Conservation (phyloP, 2,113 vertebrate genomes). For the Malurus elegans region DNA sequence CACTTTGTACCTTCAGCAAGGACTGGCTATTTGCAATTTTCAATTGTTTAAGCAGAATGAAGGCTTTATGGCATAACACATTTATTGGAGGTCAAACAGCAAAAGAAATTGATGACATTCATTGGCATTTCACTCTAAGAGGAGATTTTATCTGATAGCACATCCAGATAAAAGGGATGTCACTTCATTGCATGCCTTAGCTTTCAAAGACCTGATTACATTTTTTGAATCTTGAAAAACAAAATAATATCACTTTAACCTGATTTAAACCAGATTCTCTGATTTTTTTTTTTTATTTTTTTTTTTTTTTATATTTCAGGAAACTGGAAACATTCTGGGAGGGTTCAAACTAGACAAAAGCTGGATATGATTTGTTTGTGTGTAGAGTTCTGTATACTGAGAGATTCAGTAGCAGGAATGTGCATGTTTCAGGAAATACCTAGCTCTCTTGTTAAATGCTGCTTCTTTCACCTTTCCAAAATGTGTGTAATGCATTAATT, state of each 20-base stretch:
- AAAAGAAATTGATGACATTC: not conserved
- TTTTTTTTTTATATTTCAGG: not conserved
- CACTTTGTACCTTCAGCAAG: not conserved
- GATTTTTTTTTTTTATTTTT: not conserved
- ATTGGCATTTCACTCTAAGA: not conserved
- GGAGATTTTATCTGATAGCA: not conserved
- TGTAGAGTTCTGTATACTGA: constrained; percentile 12
- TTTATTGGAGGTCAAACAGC: not conserved
- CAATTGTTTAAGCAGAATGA: not conserved
- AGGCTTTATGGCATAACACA: not conserved
- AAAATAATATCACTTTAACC: not conserved
- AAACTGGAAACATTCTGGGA: constrained; percentile 38
- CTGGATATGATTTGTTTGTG: constrained; percentile 59
- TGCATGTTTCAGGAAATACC: constrained; percentile 29
- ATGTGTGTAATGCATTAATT: not conserved
- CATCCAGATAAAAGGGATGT: not conserved
- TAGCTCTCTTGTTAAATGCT: not conserved
- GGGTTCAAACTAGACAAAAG: constrained; percentile 37
- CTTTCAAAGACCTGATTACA: not conserved
- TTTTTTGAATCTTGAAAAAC: not conserved
- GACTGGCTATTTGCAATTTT: not conserved
- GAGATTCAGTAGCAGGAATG: not conserved
- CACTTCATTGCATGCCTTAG: not conserved
- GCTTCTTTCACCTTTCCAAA: not conserved
- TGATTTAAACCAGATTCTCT: not conserved